Evolutionary conservation across 2,888 invertebrate species (phyloP).

Genomic region (Homarus gammarus): DNA sequence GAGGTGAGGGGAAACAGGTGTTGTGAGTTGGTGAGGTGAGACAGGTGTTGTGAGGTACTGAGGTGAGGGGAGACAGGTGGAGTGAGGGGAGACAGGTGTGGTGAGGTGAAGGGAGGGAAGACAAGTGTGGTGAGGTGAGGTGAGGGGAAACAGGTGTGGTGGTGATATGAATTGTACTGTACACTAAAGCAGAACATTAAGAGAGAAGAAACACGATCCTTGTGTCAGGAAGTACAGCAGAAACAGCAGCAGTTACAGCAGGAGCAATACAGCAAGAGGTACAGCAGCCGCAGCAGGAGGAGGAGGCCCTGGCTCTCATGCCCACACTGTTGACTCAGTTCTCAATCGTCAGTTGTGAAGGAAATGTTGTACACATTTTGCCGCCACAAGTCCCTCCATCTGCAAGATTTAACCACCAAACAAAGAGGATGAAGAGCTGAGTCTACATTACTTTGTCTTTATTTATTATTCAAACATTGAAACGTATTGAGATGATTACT

Average conservation of each 20-base stretch:
- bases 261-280: background rate
- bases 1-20: too few relatives aligned
- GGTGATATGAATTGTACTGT: too few relatives aligned
- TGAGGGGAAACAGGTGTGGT: too few relatives aligned
- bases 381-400: slow-evolving; percentile 32
- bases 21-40: too few relatives aligned
- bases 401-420: slow-evolving; percentile 63
- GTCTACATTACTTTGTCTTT: slow-evolving; percentile 62
- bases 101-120: too few relatives aligned
- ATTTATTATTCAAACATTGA: slow-evolving; percentile 60
- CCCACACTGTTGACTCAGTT: slow-evolving; percentile 31
- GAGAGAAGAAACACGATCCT: background rate
- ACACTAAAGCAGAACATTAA: too few relatives aligned
- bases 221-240: background rate
- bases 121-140: too few relatives aligned
- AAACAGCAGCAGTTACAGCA: background rate
- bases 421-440: slow-evolving; percentile 60
- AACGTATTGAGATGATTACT: slow-evolving; percentile 68
- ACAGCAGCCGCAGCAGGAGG: slow-evolving; percentile 1
- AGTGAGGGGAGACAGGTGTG: too few relatives aligned
- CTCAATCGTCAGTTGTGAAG: slow-evolving; percentile 25
- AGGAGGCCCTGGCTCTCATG: background rate
- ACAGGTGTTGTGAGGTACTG: too few relatives aligned
- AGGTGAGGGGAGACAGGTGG: too few relatives aligned
- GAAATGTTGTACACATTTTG: slow-evolving; percentile 57